A percentile compares a stretch with the other conserved stretches of the same genome.
Evolutionary conservation across 1,140 invertebrate species (phyloP).

Genomic region (Mamestra configurata): DNA sequence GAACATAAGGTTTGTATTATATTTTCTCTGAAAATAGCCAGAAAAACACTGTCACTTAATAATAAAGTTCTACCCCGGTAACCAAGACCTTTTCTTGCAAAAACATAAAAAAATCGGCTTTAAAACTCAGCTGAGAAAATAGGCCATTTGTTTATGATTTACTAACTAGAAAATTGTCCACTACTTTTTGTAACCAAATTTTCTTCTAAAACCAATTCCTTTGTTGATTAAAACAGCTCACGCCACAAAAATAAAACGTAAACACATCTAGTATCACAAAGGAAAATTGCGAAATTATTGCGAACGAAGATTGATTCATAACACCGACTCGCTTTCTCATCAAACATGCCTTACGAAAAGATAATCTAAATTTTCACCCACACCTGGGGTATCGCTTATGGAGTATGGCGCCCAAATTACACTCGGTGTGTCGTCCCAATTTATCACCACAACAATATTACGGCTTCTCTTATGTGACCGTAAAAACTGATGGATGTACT

Average conservation of each 20-base stretch:
- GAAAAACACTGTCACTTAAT: too few species aligned
- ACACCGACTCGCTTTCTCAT: constrained; percentile 26
- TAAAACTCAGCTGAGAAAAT: too few species aligned
- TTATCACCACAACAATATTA: constrained; percentile 49
- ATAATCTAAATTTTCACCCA: constrained; percentile 39
- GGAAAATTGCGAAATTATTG: constrained; percentile 30
- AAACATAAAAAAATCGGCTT: too few species aligned
- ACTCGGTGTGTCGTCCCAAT: constrained; percentile 36
- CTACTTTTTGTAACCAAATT: too few species aligned
- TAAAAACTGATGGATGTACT: constrained; percentile 48
- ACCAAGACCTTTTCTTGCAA: too few species aligned
- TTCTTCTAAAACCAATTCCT: background rate
- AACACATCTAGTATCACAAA: background rate
- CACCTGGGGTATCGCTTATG: constrained; percentile 48
- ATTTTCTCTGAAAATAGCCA: too few species aligned
- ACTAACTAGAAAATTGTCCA: too few species aligned
- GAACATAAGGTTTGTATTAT: too few species aligned
- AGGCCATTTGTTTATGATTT: too few species aligned
- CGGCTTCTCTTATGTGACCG: constrained; percentile 36
- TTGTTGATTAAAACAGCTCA: background rate
- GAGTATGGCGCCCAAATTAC: constrained; percentile 20
- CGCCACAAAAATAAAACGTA: background rate
- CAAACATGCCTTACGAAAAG: constrained; percentile 10
- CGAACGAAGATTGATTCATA: constrained; percentile 26
- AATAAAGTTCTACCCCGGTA: too few species aligned